phyloP scores from a whole-genome alignment of 1,140 invertebrate species.

The Polyergus mexicanus region DNA sequence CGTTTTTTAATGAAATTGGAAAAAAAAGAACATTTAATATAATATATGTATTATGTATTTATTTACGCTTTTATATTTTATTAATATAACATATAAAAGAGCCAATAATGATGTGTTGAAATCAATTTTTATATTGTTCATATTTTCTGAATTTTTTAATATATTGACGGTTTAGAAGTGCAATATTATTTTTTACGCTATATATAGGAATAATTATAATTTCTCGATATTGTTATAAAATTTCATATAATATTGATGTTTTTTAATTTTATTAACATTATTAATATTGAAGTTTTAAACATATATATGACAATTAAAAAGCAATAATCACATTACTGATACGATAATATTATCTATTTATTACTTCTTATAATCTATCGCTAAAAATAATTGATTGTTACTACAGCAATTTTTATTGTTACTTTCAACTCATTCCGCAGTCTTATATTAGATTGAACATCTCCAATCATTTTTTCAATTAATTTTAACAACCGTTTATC shows the following conservation, averaged over 20 bases:
- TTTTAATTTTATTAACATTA: background rate
- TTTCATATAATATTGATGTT: background rate
- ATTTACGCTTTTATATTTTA: background rate
- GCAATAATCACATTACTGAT: background rate
- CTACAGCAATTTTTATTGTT: background rate
- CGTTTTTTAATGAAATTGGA: background rate
- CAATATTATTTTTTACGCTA: background rate
- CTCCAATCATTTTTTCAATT: background rate
- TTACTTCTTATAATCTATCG: background rate
- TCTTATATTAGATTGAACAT: background rate
- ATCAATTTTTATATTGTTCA: background rate
- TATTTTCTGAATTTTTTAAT: background rate
- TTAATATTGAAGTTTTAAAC: background rate
- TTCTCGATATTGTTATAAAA: background rate
- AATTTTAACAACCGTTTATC: slow-evolving; percentile 6
- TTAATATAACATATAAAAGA: background rate
- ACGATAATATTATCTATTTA: background rate
- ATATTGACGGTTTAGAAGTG: background rate
- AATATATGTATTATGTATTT: background rate
- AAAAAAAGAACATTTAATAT: background rate
- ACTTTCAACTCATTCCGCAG: background rate
- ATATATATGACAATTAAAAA: background rate
- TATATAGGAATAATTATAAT: background rate
- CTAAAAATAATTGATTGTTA: background rate
- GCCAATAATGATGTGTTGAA: background rate